Evolutionary conservation across 2,888 invertebrate species (phyloP).

Genomic region (Ganaspis brasiliensis): DNA sequence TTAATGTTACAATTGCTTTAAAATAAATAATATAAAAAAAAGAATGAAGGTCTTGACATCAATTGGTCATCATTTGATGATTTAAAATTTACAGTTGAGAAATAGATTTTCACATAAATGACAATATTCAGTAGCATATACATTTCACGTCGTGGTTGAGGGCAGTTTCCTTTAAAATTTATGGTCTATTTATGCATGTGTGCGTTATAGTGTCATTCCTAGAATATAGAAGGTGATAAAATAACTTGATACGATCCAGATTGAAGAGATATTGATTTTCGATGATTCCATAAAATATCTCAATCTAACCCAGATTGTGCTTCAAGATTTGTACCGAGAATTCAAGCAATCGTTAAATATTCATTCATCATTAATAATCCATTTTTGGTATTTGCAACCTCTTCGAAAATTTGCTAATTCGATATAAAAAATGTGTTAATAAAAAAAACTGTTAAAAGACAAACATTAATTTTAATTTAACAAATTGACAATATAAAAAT

Average conservation of each 20-base stretch:
- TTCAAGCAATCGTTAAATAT: neutral
- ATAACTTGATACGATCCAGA: neutral
- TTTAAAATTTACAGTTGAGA: neutral
- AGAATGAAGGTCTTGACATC: too few species aligned
- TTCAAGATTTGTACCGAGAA: neutral
- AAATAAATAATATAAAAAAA: too few species aligned
- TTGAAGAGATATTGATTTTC: constrained; percentile 10
- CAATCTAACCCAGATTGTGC: constrained; percentile 12
- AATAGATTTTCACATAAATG: constrained; percentile 16
- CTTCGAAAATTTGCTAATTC: too few species aligned
- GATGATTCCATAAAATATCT: constrained; percentile 9
- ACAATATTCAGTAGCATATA: neutral
- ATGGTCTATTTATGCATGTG: neutral
- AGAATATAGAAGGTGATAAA: constrained; percentile 22
- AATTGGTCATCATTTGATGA: neutral
- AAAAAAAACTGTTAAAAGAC: too few species aligned
- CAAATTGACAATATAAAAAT: too few species aligned
- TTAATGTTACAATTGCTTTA: too few species aligned
- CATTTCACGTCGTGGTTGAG: neutral
- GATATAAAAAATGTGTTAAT: too few species aligned
- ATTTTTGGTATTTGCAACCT: too few species aligned
- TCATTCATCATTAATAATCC: too few species aligned
- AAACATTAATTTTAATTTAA: too few species aligned
- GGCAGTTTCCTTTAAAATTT: constrained; percentile 9
- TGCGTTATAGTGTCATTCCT: constrained; percentile 1